Base-by-base conservation (phyloP, 2,113 vertebrate species). In the Callopanchax toddi region DNA sequence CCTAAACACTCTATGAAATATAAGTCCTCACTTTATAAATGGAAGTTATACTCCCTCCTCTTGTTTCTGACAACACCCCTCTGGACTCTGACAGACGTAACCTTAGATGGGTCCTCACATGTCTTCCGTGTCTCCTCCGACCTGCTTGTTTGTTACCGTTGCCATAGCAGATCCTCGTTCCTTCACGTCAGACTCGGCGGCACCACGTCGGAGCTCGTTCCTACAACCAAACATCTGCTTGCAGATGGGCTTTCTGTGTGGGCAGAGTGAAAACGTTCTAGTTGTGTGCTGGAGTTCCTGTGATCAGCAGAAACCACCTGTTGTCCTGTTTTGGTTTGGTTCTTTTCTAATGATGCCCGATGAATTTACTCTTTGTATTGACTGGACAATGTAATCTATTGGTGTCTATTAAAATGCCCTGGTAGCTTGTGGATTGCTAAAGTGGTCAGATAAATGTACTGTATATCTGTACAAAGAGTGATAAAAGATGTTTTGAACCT, bases 381-480 rank as follows among this genome's bases (percentile, higher is more conserved):
- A 87, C 84, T 76, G 82, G 84, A 87, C 82, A 82, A 76, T 87
- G 88, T 89, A 89, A 87, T 86, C 81, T 91, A 82, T 89, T 79
- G 86, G 80, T 89, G 89, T 91, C 87, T 76, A 81, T 83, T 83
- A 86, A 83, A 43, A 87, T 83, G 86, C 86, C 88, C 89, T 85
- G 85, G 89, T 89, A 91, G 89, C 88, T 91, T 83, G 89, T 89
- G 89, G 86, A 87, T 89, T 86, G 87, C 89, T 88, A 83, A 89
- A 77, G 89, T 90, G 88, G 81, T 91, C 88, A 85, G 86, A 89
- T 90, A 78, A 81, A 84, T 89, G 86, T 89, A 86, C 86, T 90
- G 87, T 91, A 91, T 89, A 91, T 83, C 89, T 91, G 89, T 91
- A 89, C 87, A 90, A 88, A 89, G 88, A 88, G 84, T 86, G 81